phyloP scores from a whole-genome alignment of 1,140 invertebrate species.

The Scaptomyza hsui region DNA sequence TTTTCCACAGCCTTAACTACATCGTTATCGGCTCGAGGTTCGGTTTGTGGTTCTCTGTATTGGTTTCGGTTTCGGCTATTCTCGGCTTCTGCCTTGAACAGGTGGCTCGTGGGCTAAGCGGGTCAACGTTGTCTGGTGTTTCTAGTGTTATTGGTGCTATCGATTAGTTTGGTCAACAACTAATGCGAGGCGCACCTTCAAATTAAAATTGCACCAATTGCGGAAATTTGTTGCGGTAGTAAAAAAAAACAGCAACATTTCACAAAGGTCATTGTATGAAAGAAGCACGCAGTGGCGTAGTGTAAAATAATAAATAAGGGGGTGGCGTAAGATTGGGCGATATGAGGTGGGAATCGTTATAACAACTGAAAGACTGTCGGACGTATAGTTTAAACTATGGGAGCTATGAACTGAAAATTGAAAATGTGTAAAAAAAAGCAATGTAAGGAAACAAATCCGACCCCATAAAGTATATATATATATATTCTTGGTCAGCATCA shows the following conservation, averaged over 20 bases:
- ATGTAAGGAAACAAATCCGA: too few species aligned
- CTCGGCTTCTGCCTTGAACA: conserved; percentile 25
- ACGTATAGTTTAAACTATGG: too few species aligned
- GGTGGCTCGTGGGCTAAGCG: conserved; percentile 56
- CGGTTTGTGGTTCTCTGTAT: background rate
- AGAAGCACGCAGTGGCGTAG: conserved; percentile 23
- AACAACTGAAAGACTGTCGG: too few species aligned
- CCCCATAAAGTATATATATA: too few species aligned
- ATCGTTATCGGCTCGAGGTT: background rate
- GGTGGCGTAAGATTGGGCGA: background rate
- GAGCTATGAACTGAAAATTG: too few species aligned
- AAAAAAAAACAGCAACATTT: conserved; percentile 46
- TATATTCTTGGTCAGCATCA: too few species aligned
- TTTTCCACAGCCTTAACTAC: background rate
- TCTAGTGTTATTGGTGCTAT: conserved; percentile 63
- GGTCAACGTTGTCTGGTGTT: conserved; percentile 56
- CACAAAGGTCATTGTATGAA: conserved; percentile 62
- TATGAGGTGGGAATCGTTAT: background rate
- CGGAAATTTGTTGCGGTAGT: conserved; percentile 66
- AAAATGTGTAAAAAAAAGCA: too few species aligned
- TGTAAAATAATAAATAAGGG: background rate
- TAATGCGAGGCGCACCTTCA: conserved; percentile 66
- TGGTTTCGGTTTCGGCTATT: background rate
- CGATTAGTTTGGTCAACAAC: conserved; percentile 74
- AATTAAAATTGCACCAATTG: conserved; percentile 73